A percentile compares a stretch with the other conserved stretches of the same genome.
These are phyloP conservation scores for Saturnia pavonia DNA, from an alignment of 2,888 invertebrate genomes.

Conservation along the genomic window DNA sequence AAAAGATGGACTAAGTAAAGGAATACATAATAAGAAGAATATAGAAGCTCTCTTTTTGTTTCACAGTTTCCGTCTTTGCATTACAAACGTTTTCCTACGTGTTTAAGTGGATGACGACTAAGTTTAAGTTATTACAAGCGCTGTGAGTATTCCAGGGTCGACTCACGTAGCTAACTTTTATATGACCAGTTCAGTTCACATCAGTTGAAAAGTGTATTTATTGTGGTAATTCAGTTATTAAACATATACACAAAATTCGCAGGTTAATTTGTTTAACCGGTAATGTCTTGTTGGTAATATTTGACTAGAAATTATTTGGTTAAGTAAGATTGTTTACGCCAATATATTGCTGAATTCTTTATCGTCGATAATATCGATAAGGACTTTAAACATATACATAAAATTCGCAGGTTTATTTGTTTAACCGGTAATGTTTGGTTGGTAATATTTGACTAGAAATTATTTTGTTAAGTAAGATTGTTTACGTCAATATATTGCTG, in stretches of 20 bases:
- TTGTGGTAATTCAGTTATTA: not conserved
- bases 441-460: not conserved
- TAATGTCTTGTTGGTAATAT: not conserved
- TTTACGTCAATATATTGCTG: not conserved
- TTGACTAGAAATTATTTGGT: not conserved
- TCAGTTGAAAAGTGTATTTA: not conserved
- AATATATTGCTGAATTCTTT: not conserved
- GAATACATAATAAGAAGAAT: not conserved
- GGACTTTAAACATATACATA: not conserved
- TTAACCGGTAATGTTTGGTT: too few species aligned
- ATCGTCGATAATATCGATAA: too few species aligned
- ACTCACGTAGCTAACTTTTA: not conserved
- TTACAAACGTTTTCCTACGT: conserved; percentile 2
- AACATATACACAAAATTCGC: not conserved
- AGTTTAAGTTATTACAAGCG: conserved; percentile 8
- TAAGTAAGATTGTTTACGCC: not conserved
- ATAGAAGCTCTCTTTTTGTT: not conserved
- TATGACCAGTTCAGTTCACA: not conserved
- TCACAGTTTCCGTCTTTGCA: not conserved
- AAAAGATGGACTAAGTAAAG: not conserved
- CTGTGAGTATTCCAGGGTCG: not conserved
- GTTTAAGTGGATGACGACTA: conserved; percentile 7
- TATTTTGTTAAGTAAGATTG: not conserved
- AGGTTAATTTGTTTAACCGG: too few species aligned
- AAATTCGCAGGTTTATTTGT: too few species aligned